Base-by-base conservation (phyloP, 2,888 invertebrate species). In the Xylota segnis region DNA sequence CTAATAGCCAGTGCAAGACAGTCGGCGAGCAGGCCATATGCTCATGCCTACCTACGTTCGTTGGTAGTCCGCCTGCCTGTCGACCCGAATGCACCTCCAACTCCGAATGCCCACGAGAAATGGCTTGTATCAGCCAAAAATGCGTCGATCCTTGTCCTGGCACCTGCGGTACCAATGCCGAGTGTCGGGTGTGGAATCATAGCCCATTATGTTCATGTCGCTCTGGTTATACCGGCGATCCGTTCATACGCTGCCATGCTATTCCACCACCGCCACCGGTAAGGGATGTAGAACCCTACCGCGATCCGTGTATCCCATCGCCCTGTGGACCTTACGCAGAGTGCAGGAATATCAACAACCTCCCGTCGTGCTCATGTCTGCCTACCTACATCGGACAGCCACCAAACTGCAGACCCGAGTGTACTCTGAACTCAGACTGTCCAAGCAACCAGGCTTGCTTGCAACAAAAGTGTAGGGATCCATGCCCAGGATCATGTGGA, bases 401-500 rank as follows among this genome's bases (percentile, higher is more conserved):
- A 47, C 95, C 95, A 0, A 94, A 94, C 88, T 96, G 96, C 90
- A 93, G 94, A 83, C 95, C 95, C 12, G 95, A 96, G 92, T 96
- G 96, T 90, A 93, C 94, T 65, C 93, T 94, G 75, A 95, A 95
- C 90, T 94, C 95, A 0, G 96, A 96, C 90, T 96, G 96, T 90
- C 90, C 94, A 7, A 94, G 94, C 86, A 93, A 94, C 87, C 92
- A 93, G 87, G 95, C 96, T 18, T 96, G 96, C 89, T 94, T 95
- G 61, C 94, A 94, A 89, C 93, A 94, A 88, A 95, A 94, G 92
- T 96, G 96, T 90, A 93, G 93, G 89, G 95, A 96, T 91, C 96
- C 96, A 37, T 96, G 96, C 88, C 94, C 94, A 27, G 95, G 94
- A 78, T 95, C 95, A 5, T 96, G 96, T 91, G 96, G 96, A 40